phyloP scores from a whole-genome alignment of 2,888 invertebrate genomes.

The Sepiola atlantica region DNA sequence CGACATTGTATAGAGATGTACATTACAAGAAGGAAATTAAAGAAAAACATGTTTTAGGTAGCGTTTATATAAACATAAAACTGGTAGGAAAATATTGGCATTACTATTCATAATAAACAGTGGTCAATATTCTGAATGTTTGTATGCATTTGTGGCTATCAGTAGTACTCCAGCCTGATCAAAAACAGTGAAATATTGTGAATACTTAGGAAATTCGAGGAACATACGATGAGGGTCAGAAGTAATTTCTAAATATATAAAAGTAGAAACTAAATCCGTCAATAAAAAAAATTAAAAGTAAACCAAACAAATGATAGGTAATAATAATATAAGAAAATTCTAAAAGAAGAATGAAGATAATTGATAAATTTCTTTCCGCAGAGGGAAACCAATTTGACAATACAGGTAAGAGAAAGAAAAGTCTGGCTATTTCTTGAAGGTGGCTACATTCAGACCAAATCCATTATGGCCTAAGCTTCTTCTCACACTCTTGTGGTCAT shows the following conservation, averaged over 20 bases:
- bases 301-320: neutral
- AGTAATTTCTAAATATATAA: no score
- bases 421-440: neutral
- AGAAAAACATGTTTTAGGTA: neutral
- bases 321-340: no score
- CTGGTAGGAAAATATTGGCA: neutral
- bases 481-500: neutral
- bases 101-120: neutral
- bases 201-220: neutral
- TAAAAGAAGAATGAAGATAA: neutral
- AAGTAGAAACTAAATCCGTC: neutral
- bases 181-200: neutral
- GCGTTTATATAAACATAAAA: neutral
- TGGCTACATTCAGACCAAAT: constrained; percentile 23
- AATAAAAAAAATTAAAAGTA: neutral
- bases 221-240: neutral
- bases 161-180: neutral
- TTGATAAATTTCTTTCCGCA: neutral
- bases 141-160: neutral
- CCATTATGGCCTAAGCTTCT: constrained; percentile 40
- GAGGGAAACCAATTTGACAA: neutral
- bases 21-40: no score
- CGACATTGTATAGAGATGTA: no score
- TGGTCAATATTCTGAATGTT: constrained; percentile 32
- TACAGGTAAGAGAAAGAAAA: neutral